These are phyloP conservation scores for Penaeus chinensis DNA, from an alignment of 1,140 invertebrate genomes.

Conservation along the genomic window DNA sequence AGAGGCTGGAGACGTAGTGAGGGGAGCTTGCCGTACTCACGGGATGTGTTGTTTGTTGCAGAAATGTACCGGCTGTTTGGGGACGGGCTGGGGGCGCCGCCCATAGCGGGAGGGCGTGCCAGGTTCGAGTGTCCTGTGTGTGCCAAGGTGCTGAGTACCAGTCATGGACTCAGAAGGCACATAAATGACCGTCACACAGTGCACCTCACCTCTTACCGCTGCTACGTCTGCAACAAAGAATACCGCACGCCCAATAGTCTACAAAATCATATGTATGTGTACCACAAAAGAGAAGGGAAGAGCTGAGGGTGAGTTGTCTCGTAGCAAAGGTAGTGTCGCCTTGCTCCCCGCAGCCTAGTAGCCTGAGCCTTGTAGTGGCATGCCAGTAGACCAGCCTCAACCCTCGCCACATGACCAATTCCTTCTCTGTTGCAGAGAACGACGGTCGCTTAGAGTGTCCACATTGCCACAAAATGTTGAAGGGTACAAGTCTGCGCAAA, in stretches of 20 bases:
- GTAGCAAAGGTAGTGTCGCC: conserved; percentile 39
- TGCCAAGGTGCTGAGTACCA: conserved; percentile 90
- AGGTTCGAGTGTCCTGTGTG: conserved; percentile 79
- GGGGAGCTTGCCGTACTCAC: conserved; percentile 48
- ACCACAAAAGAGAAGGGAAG: conserved; percentile 74
- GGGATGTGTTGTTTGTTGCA: conserved; percentile 61
- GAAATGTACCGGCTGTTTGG: conserved; percentile 57
- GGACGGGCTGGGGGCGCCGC: conserved; percentile 41
- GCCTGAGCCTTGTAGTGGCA: conserved; percentile 43
- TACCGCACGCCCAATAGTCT: conserved; percentile 92
- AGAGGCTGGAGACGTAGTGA: conserved; percentile 13
- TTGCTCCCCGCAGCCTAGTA: conserved; percentile 43
- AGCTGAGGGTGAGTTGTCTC: conserved; percentile 54
- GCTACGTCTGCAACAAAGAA: conserved; percentile 90
- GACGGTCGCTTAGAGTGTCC: conserved; percentile 60
- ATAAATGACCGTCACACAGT: conserved; percentile 92
- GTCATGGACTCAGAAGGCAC: conserved; percentile 90
- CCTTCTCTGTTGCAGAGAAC: conserved; percentile 62
- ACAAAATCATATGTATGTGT: conserved; percentile 95
- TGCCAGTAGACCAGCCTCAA: conserved; percentile 43
- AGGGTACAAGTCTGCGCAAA: conserved; percentile 71
- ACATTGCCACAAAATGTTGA: conserved; percentile 88
- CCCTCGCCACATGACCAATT: conserved; percentile 52
- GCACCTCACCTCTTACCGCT: conserved; percentile 89
- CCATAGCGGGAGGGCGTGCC: conserved; percentile 49